Base-by-base conservation (phyloP, 2,888 invertebrate species). In the Deilephila elpenor region DNA sequence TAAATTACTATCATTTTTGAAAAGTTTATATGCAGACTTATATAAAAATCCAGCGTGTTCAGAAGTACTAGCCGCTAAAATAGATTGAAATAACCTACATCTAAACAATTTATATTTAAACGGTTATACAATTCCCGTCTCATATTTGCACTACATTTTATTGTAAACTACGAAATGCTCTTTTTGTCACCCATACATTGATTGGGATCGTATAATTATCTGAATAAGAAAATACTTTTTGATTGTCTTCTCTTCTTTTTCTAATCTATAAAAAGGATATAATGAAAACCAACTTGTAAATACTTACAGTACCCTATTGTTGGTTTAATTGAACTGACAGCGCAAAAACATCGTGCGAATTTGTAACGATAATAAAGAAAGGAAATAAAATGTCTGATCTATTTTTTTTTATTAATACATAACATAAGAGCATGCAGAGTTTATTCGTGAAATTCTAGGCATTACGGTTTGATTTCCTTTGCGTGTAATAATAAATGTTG, bases 291-390 rank as follows among this genome's bases (percentile, higher is more conserved):
- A 44, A 25, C 44, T 67, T 67, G 17, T 51, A 51, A 7, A 34
- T 19, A 20, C 20, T 64, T 64, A 44, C 44, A 64, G 34, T 62
- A 44, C 20, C 25, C 29, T 44, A 67, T 67, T 67, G 67, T 67
- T 67, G 67, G n/a, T 67, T 67, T 67, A 67, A 67, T 67, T 67
- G 29, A 51, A 67, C 25, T 67, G 67, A 51, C 51, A 25, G 25
- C 14, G 67, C 25, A 67, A 67, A 67, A 67, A 67, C 17, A 44
- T 5, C 25, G 67, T 67, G 67, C 25, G 51, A 67, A 67, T 51
- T 51, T 67, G 20, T 67, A 25, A 25, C 25, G 62, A 34, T 34
- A 67, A 51, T 67, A 67, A 51, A 67, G 14, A 67, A 25, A 51
- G 67, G 51, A 67, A 67, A 67, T 17, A 67, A 51, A 51, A 51